Conservation (phyloP, 2,888 invertebrate species). For the Eristalis tenax region DNA sequence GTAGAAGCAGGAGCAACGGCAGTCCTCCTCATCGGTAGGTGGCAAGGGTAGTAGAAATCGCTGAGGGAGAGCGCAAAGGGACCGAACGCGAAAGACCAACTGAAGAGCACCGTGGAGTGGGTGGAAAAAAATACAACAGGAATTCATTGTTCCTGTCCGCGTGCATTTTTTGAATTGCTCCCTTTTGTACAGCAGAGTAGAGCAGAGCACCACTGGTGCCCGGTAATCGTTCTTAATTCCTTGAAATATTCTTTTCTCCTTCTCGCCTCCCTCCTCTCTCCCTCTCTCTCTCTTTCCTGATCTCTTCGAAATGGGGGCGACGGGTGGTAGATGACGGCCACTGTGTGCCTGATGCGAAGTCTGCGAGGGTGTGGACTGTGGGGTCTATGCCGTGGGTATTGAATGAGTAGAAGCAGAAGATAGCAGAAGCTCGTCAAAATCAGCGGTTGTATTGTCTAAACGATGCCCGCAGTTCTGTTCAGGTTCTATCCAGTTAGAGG, state of each 20-base stretch:
- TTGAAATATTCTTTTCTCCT: slow-evolving; percentile 71
- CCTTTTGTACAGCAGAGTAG: slow-evolving; percentile 35
- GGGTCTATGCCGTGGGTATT: background rate
- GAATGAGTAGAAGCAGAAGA: background rate
- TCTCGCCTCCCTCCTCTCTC: background rate
- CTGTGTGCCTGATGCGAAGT: slow-evolving; percentile 16
- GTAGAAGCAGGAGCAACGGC: background rate
- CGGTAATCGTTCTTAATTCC: slow-evolving; percentile 72
- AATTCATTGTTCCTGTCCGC: slow-evolving; percentile 69
- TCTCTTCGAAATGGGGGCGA: background rate
- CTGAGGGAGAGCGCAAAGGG: background rate
- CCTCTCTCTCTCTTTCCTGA: background rate
- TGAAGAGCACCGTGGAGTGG: background rate
- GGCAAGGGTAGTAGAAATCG: background rate
- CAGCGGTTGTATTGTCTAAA: slow-evolving; percentile 65
- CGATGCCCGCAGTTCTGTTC: slow-evolving; percentile 58
- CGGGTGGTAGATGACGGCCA: background rate
- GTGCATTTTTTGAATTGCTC: slow-evolving; percentile 61
- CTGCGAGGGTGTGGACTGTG: background rate
- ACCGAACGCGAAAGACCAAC: background rate
- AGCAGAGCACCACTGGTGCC: slow-evolving; percentile 60
- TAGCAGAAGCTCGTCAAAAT: slow-evolving; percentile 50
- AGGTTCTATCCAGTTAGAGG: slow-evolving; percentile 35
- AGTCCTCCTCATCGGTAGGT: background rate
- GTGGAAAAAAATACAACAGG: background rate